These are phyloP conservation scores for Melangyna quadrimaculata DNA, from an alignment of 2,888 invertebrate species.

Conservation along the genomic window DNA sequence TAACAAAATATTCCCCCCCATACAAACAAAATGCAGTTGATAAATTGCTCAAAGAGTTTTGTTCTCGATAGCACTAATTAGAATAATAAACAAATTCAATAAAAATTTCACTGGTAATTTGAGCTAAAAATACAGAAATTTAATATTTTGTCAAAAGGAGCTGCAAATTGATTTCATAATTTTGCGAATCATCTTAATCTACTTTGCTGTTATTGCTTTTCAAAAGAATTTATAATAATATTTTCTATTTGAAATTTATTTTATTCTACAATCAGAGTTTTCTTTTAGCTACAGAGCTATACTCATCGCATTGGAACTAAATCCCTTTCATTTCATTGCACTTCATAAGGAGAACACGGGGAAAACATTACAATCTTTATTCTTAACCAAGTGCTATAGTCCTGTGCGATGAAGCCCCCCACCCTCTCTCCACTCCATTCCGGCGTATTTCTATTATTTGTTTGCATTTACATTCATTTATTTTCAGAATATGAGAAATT, in stretches of 20 bases:
- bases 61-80: background rate
- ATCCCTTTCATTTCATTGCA: background rate
- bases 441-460: conserved; percentile 19
- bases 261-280: background rate
- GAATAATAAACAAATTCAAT: background rate
- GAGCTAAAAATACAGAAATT: background rate
- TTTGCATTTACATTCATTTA: conserved; percentile 49
- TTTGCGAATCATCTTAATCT: background rate
- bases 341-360: background rate
- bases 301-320: background rate
- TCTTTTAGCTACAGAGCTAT: background rate
- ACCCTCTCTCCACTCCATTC: background rate
- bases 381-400: background rate
- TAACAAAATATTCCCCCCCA: no score
- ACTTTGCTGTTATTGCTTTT: background rate
- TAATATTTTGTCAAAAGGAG: background rate
- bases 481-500: conserved; percentile 30
- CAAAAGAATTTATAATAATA: background rate
- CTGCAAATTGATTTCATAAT: background rate
- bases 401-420: background rate
- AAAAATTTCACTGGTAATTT: no score
- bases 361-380: background rate
- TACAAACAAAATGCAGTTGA: no score
- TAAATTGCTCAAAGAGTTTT: no score
- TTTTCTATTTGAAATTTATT: background rate